Evolutionary conservation across 2,113 vertebrate species (phyloP).

Genomic region (Phaethon lepturus): DNA sequence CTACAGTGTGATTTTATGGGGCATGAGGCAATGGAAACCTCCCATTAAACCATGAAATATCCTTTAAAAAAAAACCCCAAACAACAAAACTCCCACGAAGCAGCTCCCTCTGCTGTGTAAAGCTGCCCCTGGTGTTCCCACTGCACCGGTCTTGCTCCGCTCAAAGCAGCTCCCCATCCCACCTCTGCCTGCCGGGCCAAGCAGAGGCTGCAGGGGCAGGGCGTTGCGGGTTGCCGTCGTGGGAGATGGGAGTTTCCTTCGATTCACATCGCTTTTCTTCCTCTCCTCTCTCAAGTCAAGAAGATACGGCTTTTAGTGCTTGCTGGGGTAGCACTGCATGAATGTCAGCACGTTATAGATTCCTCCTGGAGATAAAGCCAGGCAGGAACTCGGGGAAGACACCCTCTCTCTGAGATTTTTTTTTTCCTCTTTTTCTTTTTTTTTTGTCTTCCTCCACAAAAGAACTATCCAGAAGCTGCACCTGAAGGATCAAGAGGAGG

Average conservation of each 20-base stretch:
- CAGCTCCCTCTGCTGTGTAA: not conserved
- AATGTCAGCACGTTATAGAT: not conserved
- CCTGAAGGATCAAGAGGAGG: not conserved
- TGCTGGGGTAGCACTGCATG: not conserved
- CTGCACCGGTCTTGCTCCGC: not conserved
- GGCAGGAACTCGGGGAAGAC: not conserved
- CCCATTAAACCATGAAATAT: not conserved
- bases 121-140: not conserved
- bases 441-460: not conserved
- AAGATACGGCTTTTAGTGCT: not conserved
- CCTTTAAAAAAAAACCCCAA: not conserved
- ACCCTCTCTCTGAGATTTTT: not conserved
- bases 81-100: not conserved
- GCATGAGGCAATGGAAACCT: not conserved
- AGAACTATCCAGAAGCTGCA: not conserved
- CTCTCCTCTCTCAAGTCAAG: not conserved
- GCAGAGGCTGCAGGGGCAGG: not conserved
- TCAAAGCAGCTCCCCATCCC: not conserved
- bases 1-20: not conserved
- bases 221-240: fast-evolving
- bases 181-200: fast-evolving
- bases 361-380: not conserved
- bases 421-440: fast-evolving
- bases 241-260: not conserved
- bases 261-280: fast-evolving